These are phyloP conservation scores for Neodiprion fabricii DNA, from an alignment of 1,140 invertebrate genomes.

Conservation along the genomic window DNA sequence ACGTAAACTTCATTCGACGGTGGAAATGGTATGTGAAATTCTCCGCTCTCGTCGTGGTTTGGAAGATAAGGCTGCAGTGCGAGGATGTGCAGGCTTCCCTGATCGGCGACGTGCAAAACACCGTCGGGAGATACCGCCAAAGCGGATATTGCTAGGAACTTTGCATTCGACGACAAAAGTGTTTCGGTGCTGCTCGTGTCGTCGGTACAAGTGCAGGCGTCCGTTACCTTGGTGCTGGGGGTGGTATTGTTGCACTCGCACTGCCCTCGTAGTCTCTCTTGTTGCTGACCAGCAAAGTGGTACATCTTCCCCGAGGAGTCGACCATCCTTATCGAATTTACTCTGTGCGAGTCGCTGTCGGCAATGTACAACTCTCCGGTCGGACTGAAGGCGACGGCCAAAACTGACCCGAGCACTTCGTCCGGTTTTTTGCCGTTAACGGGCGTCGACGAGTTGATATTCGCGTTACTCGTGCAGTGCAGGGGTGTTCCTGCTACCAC, in stretches of 20 bases:
- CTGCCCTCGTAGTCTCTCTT: slow-evolving; percentile 59
- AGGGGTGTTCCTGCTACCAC: slow-evolving; percentile 90
- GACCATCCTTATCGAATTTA: slow-evolving; percentile 86
- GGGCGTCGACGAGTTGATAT: slow-evolving; percentile 36
- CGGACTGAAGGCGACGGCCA: slow-evolving; percentile 88
- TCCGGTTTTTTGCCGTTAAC: slow-evolving; percentile 52
- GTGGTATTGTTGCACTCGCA: slow-evolving; percentile 56
- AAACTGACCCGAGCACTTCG: slow-evolving; percentile 75
- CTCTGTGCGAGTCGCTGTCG: slow-evolving; percentile 87
- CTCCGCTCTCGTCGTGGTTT: slow-evolving; percentile 85
- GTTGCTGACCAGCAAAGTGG: slow-evolving; percentile 80
- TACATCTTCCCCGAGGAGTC: slow-evolving; percentile 84
- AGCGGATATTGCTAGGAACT: slow-evolving; percentile 90
- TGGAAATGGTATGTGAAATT: slow-evolving; percentile 92
- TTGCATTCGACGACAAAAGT: slow-evolving; percentile 86
- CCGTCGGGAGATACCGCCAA: slow-evolving; percentile 93
- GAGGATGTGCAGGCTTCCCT: slow-evolving; percentile 87
- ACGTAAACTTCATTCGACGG: slow-evolving; percentile 92
- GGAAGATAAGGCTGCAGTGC: slow-evolving; percentile 91
- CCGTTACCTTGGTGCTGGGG: slow-evolving; percentile 51
- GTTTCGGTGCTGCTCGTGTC: slow-evolving; percentile 81
- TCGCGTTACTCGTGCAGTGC: slow-evolving; percentile 72
- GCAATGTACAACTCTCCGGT: slow-evolving; percentile 93
- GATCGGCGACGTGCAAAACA: slow-evolving; percentile 92
- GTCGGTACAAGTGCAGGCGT: slow-evolving; percentile 67